A percentile compares a stretch with the other conserved stretches of the same genome.
These are phyloP conservation scores for Candidula unifasciata DNA, from an alignment of 2,888 invertebrate genomes.

Conservation along the genomic window DNA sequence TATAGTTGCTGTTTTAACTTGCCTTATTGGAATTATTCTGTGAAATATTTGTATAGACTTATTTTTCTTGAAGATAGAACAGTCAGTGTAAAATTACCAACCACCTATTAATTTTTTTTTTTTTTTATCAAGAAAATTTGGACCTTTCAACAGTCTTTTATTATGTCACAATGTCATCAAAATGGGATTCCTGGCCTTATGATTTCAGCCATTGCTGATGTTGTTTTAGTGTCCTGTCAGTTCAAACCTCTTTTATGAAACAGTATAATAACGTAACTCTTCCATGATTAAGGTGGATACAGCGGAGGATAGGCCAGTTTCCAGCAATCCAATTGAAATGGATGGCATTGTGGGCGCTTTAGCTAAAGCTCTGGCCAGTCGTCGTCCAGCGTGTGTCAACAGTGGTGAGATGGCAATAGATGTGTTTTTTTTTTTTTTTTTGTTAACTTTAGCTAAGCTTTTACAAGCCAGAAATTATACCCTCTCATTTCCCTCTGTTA, in stretches of 20 bases:
- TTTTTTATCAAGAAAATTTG: no score
- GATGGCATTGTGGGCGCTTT: slow-evolving; percentile 90
- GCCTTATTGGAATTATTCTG: no score
- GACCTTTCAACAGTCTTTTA: no score
- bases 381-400: slow-evolving; percentile 79
- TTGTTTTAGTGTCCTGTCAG: no score
- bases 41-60: no score
- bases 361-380: slow-evolving; percentile 89
- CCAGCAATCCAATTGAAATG: slow-evolving; percentile 50
- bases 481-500: not conserved
- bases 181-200: no score
- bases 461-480: not conserved
- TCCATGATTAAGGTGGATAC: slow-evolving; percentile 44
- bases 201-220: no score
- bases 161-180: no score
- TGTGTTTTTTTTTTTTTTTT: not conserved
- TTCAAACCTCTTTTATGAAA: not conserved
- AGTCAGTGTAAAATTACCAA: no score
- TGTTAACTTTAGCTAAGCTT: slow-evolving; percentile 6
- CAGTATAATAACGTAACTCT: slow-evolving; percentile 14
- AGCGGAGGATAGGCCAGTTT: slow-evolving; percentile 47
- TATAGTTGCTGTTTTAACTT: no score
- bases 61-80: no score
- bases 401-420: slow-evolving; percentile 53
- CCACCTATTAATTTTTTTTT: no score